Conservation (phyloP, 2,113 vertebrate genomes). For the Cyprinodon brontotheroides region DNA sequence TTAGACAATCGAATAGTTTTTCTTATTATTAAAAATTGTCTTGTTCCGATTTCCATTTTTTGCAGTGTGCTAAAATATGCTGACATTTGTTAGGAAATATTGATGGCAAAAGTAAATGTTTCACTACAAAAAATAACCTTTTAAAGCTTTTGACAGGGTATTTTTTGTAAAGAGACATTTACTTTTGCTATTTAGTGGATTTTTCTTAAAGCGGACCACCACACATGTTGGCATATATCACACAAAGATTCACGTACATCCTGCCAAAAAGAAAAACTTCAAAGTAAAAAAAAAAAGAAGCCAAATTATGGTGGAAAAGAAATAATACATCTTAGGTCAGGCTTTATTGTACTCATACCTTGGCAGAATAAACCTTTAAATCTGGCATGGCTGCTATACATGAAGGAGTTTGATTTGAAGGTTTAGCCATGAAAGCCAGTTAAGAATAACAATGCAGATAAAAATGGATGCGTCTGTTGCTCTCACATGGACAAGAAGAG, state of each 20-base stretch:
- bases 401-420: constrained; percentile 42
- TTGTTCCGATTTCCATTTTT: too few relatives aligned
- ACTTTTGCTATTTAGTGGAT: background rate
- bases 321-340: constrained; percentile 18
- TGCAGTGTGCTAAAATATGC: background rate
- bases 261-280: background rate
- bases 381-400: constrained; percentile 16
- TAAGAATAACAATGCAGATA: constrained; percentile 53
- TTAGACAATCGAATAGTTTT: too few relatives aligned
- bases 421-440: constrained; percentile 27
- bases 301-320: background rate
- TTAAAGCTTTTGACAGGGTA: background rate
- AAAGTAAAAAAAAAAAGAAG: background rate
- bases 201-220: background rate
- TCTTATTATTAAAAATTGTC: too few relatives aligned
- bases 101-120: too few relatives aligned
- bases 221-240: background rate
- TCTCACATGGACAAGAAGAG: constrained; percentile 44
- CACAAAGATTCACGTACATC: background rate
- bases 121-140: too few relatives aligned
- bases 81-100: background rate
- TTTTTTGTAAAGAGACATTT: background rate
- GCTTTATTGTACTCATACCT: constrained; percentile 9
- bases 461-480: constrained; percentile 45
- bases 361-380: constrained; percentile 8